Base-by-base conservation (phyloP, 2,113 vertebrate genomes). In the Brachyistius frenatus region DNA sequence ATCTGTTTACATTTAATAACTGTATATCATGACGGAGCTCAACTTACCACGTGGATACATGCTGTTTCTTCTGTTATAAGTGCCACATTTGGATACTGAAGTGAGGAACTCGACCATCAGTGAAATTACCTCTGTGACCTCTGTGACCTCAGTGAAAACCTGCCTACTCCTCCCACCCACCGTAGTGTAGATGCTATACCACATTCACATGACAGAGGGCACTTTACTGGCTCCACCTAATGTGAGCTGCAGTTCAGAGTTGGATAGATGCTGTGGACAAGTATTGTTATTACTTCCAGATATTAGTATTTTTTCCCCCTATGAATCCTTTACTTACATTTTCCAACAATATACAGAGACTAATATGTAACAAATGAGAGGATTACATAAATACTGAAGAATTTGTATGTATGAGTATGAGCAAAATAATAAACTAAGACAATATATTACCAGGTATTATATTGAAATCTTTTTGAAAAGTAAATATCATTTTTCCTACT, bases 121-220 rank as follows among this genome's bases (percentile, higher is more conserved):
- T 64, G 36, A 63, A 79, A 81, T 64, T 72, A 84, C 83, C 82
- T 90, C 73, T 61, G 41, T 86, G 84, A 84, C 83, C 82, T 90
- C 73, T 61, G 41, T 86, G 84, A 91, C 86, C 80, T 82, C 61
- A 8, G 47, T 52, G 66, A 76, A 35, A 62, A 55, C 33, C 56
- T 31, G 50, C 32, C 80, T n/a, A 52, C 44, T 60, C 46, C 58
- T 76, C 23, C 23, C 23, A 23, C 23, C 23, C 23, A 23, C 23
- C 23, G 33, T 60, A n/a, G 37, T 16, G 31, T 7, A 47, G 44
- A 15, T 52, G 78, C 52, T 86, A 4, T 73, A 72, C 65, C 53
- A 52, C 4, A 46, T 31, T 44, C 41, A 54, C 23, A 66, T 86
- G 69, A 66, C 58, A 92, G 90, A 78, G 87, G 89, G 88, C 87